phyloP scores from a whole-genome alignment of 1,140 invertebrate species.

The Zaprionus inermis region DNA sequence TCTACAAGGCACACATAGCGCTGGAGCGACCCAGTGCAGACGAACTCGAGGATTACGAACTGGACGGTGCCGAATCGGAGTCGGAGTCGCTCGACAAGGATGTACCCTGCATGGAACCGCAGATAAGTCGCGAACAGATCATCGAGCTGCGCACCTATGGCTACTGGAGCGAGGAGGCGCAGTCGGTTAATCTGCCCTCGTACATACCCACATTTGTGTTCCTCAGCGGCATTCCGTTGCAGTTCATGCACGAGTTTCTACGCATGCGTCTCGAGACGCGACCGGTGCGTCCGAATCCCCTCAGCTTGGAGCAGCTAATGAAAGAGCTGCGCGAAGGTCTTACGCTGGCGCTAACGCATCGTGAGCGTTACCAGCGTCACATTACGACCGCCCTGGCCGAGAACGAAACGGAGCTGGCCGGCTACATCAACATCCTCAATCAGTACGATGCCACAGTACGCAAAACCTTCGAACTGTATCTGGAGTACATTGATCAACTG shows the following conservation, averaged over 20 bases:
- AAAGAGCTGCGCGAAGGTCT: slow-evolving; percentile 94
- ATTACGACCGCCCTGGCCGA: slow-evolving; percentile 88
- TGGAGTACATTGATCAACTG: slow-evolving; percentile 91
- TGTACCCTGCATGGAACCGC: slow-evolving; percentile 79
- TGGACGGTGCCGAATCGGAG: slow-evolving; percentile 54
- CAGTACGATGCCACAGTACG: slow-evolving; percentile 92
- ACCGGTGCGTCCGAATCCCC: slow-evolving; percentile 92
- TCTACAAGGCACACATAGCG: slow-evolving; percentile 89
- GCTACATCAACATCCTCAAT: slow-evolving; percentile 87
- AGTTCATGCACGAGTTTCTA: slow-evolving; percentile 95
- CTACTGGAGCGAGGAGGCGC: slow-evolving; percentile 91
- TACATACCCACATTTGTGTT: slow-evolving; percentile 94
- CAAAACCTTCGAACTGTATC: slow-evolving; percentile 89
- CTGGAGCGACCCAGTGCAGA: slow-evolving; percentile 86
- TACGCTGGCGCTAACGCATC: slow-evolving; percentile 90
- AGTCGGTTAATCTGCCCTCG: slow-evolving; percentile 91
- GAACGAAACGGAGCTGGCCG: slow-evolving; percentile 84
- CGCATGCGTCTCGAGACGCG: slow-evolving; percentile 92
- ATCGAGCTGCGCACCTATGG: slow-evolving; percentile 86
- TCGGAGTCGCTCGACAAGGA: slow-evolving; percentile 83
- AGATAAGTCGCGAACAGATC: slow-evolving; percentile 77
- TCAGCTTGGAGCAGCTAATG: slow-evolving; percentile 94
- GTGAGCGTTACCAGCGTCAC: slow-evolving; percentile 90
- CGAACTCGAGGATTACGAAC: slow-evolving; percentile 71
- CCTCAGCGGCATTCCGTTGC: slow-evolving; percentile 91